Evolutionary conservation across 1,140 invertebrate species (phyloP), one percentile per base, ranked within the genome.

Genomic region (Venturia canescens): DNA sequence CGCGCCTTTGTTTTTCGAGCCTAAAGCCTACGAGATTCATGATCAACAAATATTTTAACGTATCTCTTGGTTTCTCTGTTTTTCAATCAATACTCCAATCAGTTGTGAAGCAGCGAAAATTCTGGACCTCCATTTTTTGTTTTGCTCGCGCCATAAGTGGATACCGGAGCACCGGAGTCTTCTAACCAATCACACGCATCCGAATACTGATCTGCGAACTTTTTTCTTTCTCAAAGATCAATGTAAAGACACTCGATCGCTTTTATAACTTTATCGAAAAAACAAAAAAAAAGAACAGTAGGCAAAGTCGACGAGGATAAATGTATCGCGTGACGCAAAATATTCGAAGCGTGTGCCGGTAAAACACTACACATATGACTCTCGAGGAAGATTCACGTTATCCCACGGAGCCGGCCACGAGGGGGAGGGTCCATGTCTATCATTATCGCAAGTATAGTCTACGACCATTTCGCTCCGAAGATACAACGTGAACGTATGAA

Each of bases 401-500:
- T 80, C 71, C 70, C 79, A 80, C 72, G 72, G 63, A 48, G 21
- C 79, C 34, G n/a, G 48, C 16, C 50, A 53, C n/a, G 18, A 53
- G 50, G 50, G n/a, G 50, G 48, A 27, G 23, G 71, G 4, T 74
- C 48, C 29, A 50, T 80, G 71, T 50, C 79, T 80, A 80, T 80
- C 60, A 80, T 80, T 80, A 80, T 80, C 71, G 31, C 71, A 80
- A 80, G 79, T 80, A 80, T 76, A 80, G 79, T 80, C 79, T 74
- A 80, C 70, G 70, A 34, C 31, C 50, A 9, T 18, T 38, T 53
- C 60, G 31, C 57, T 76, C 53, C 34, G 21, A n/a, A 48, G 79
- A 29, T 31, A 21, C 2, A 44, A 70, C 21, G 27, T 60, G 48
- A n/a, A 29, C 69, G 21, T 16, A 70, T 31, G 50, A 50, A 50